Evolutionary conservation across 1,140 invertebrate genomes (phyloP), one percentile per base, ranked within the genome.

Genomic region (Saxidomus purpurata): DNA sequence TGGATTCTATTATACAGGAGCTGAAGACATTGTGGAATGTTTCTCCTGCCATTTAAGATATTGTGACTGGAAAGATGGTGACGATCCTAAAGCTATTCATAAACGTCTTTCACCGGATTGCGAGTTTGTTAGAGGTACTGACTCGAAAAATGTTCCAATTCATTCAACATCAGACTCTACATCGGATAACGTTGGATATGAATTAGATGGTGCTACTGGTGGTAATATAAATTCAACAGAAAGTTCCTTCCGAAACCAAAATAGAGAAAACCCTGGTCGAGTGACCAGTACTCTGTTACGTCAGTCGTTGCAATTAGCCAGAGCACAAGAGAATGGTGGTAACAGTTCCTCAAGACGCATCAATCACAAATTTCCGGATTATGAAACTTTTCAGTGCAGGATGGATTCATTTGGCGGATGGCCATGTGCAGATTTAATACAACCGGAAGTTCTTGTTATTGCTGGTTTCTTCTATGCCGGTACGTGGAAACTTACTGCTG

Each of bases 391-490:
- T 40, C 19, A 43, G n/a, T 3, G 3, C 43, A 40, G 71, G 28
- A 17, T 76, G 38, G 71, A 76, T 49, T 40, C 71, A 43, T 76
- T 40, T 47, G 11, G 13, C 9, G 17, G 36, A 19, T 76, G 71
- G 71, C 34, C 71, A 76, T n/a, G 36, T 43, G 34, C 38, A 9
- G 71, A 76, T 25, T 11, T 76, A 40, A 76, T 76, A 43, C 25
- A 22, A 43, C 61, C 81, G 0, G 11, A 22, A n/a, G 3, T 31
- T 34, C 47, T 84, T 40, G 81, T n/a, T 34, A 36, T 17, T 28
- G 81, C 81, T 0, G 81, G 81, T 43, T 84, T 69, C 63, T 84
- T 47, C 43, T 84, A 69, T 69, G 81, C 63, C 25, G 81, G 81
- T 84, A 43, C 11, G 22, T 4, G 4, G 11, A 55, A 15, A 55